Evolutionary conservation across 1,140 invertebrate genomes (phyloP).

Genomic region (Ostrea edulis): DNA sequence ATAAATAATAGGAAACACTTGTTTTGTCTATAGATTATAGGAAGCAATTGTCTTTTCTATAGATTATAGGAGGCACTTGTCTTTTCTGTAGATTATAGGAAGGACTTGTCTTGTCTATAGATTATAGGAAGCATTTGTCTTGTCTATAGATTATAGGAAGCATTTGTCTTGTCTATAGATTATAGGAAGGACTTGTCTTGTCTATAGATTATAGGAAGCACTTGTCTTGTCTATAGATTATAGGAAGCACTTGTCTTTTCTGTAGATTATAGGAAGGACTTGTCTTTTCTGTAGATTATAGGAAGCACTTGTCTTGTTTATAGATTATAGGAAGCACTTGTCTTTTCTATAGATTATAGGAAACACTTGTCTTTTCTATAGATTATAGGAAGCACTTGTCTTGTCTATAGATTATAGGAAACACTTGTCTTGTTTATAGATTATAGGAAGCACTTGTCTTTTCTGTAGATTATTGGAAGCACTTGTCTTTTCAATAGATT

Average conservation of each 20-base stretch:
- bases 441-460: too few species aligned
- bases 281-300: constrained; percentile 73
- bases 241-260: constrained; percentile 71
- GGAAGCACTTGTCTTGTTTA: constrained; percentile 72
- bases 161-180: constrained; percentile 71
- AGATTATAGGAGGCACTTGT: constrained; percentile 74
- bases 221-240: constrained; percentile 71
- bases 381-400: constrained; percentile 73
- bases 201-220: constrained; percentile 77
- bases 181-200: constrained; percentile 70
- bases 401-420: constrained; percentile 77
- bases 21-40: constrained; percentile 75
- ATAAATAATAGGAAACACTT: too few species aligned
- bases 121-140: constrained; percentile 73
- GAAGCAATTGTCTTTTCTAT: constrained; percentile 69
- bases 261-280: constrained; percentile 77
- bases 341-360: constrained; percentile 77
- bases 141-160: constrained; percentile 77
- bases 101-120: constrained; percentile 70
- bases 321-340: constrained; percentile 74
- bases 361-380: constrained; percentile 67
- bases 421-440: too few species aligned
- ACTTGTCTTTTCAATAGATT: constrained; percentile 71
- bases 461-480: constrained; percentile 77
- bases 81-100: constrained; percentile 77